Percentiles rank a stretch among this genome's conserved stretches.
These are phyloP conservation scores for Cossypha niveicapilla DNA, from an alignment of 2,797 vertebrate species.

Conservation along the genomic window DNA sequence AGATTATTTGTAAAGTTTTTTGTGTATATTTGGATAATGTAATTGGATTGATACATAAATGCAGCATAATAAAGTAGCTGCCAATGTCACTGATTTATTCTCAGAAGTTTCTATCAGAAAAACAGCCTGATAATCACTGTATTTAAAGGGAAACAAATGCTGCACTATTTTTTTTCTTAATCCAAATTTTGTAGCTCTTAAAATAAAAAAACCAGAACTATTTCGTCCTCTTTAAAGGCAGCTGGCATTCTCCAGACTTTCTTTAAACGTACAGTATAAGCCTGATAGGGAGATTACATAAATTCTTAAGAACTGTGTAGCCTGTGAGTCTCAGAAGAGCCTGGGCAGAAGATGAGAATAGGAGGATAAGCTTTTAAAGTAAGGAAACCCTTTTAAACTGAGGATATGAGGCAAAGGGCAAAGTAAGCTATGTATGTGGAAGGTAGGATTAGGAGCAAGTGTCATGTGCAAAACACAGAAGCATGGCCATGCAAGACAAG, in stretches of 20 bases:
- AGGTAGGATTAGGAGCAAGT: not conserved
- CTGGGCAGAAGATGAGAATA: not conserved
- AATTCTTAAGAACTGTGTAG: not conserved
- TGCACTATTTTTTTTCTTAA: not conserved
- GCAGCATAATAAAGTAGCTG: not conserved
- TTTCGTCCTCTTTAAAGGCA: not conserved
- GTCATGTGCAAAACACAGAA: not conserved
- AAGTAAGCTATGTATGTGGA: not conserved
- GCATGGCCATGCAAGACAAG: not conserved
- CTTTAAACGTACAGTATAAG: not conserved
- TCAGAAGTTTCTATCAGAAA: not conserved
- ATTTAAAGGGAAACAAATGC: not conserved
- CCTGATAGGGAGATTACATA: not conserved
- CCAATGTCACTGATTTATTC: not conserved
- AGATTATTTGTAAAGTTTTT: not conserved
- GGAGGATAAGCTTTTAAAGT: not conserved
- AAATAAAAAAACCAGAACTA: not conserved
- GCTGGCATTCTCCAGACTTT: not conserved
- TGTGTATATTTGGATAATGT: not conserved
- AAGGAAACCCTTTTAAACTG: not conserved
- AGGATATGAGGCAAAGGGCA: not conserved
- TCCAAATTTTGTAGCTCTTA: not conserved
- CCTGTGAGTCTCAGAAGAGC: not conserved
- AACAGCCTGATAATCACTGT: not conserved
- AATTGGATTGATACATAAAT: not conserved